phyloP scores from a whole-genome alignment of 2,797 vertebrate species.

The Hipposideros larvatus region DNA sequence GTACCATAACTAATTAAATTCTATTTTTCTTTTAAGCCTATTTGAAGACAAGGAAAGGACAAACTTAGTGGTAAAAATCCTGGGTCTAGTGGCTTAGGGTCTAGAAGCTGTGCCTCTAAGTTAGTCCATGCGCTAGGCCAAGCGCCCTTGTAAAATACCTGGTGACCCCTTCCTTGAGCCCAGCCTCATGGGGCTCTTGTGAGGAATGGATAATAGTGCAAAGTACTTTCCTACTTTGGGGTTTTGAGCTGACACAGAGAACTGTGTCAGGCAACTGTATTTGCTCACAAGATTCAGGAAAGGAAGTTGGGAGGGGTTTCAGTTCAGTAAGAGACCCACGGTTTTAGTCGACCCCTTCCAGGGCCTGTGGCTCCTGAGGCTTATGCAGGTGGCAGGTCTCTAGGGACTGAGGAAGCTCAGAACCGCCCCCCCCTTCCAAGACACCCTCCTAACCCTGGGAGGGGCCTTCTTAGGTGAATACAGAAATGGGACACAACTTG shows the following conservation, averaged over 20 bases:
- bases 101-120: background rate
- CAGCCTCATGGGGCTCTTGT: background rate
- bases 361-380: background rate
- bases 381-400: background rate
- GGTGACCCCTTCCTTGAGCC: too few relatives aligned
- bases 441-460: background rate
- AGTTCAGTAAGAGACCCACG: background rate
- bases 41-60: background rate
- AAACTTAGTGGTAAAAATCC: background rate
- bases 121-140: background rate
- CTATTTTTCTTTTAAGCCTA: conserved; percentile 2
- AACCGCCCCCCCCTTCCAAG: background rate
- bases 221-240: background rate
- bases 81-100: background rate
- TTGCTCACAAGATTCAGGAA: background rate
- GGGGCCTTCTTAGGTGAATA: background rate
- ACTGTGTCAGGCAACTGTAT: background rate
- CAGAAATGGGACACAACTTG: background rate
- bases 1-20: background rate
- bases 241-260: background rate
- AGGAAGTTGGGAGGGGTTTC: background rate
- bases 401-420: background rate
- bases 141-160: background rate
- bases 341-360: background rate
- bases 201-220: background rate